These are phyloP conservation scores for Marasmarcha lunaedactyla DNA, from an alignment of 2,888 invertebrate genomes.

Conservation along the genomic window DNA sequence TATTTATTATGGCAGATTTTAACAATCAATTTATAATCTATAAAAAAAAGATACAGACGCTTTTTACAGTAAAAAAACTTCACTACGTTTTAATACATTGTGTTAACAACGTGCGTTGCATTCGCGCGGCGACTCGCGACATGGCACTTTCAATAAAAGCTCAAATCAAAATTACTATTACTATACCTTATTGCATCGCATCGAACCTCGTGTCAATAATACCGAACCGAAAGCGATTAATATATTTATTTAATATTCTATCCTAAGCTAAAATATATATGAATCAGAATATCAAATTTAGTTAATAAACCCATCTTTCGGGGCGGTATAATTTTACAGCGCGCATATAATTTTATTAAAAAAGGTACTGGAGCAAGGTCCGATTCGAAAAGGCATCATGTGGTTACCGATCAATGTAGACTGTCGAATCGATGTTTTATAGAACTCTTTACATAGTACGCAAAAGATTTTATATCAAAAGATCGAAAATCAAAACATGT, in stretches of 20 bases:
- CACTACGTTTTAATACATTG: conserved; percentile 39
- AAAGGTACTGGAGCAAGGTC: conserved; percentile 18
- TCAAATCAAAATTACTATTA: conserved; percentile 11
- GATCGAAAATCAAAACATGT: not conserved
- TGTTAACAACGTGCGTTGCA: conserved; percentile 36
- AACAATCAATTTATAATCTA: conserved; percentile 56
- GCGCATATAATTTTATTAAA: conserved; percentile 26
- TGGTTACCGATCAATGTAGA: not conserved
- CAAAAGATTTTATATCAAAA: conserved; percentile 16
- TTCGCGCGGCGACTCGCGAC: conserved; percentile 20
- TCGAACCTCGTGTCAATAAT: conserved; percentile 5
- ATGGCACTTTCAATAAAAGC: conserved; percentile 44
- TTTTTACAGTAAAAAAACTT: conserved; percentile 45
- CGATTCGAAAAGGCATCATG: not conserved
- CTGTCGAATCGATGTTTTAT: not conserved
- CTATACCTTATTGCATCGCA: conserved; percentile 12
- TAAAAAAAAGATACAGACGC: conserved; percentile 50
- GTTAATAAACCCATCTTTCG: conserved; percentile 17
- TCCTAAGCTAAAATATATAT: no score
- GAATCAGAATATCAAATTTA: no score
- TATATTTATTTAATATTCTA: conserved; percentile 11
- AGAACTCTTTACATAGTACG: conserved; percentile 19
- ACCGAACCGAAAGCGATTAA: conserved; percentile 24
- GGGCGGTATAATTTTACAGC: conserved; percentile 22
- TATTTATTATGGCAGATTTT: conserved; percentile 68